A percentile compares a stretch with the other conserved stretches of the same genome.
Conservation (phyloP, 2,113 vertebrate genomes). For the Coregonus clupeaformis region DNA sequence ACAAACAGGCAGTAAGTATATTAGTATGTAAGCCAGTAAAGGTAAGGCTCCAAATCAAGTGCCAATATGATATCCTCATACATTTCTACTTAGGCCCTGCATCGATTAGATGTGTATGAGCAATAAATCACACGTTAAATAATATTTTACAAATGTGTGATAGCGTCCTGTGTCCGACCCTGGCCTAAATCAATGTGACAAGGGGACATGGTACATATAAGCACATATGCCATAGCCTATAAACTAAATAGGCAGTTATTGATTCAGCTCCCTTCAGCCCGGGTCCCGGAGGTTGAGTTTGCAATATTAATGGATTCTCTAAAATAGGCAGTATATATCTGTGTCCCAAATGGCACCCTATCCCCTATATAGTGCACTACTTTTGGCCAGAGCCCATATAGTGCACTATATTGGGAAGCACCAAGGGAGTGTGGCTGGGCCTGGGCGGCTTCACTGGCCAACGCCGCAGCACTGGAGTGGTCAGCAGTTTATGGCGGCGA, state of each 20-base stretch:
- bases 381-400: no score
- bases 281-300: constrained; percentile 51
- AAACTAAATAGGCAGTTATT: constrained; percentile 78
- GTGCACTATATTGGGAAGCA: no score
- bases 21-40: constrained; percentile 5
- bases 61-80: constrained; percentile 12
- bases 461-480: constrained; percentile 36
- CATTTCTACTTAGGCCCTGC: constrained; percentile 36
- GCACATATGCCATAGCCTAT: constrained; percentile 60
- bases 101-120: constrained; percentile 52
- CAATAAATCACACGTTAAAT: constrained; percentile 67
- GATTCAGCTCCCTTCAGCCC: constrained; percentile 62
- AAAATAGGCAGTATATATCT: constrained; percentile 19
- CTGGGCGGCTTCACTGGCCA: constrained; percentile 50
- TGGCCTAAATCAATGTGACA: constrained; percentile 69
- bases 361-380: not conserved
- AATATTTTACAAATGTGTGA: constrained; percentile 68
- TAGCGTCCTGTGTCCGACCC: constrained; percentile 59
- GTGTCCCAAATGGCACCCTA: not conserved
- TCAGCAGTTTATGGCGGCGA: constrained; percentile 63
- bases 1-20: no score
- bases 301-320: constrained; percentile 64
- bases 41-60: constrained; percentile 21
- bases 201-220: constrained; percentile 52
- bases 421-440: no score